Percentiles rank a stretch among this genome's conserved stretches.
phyloP scores from a whole-genome alignment of 1,140 invertebrate species.

The Brachionus paranguensis region DNA sequence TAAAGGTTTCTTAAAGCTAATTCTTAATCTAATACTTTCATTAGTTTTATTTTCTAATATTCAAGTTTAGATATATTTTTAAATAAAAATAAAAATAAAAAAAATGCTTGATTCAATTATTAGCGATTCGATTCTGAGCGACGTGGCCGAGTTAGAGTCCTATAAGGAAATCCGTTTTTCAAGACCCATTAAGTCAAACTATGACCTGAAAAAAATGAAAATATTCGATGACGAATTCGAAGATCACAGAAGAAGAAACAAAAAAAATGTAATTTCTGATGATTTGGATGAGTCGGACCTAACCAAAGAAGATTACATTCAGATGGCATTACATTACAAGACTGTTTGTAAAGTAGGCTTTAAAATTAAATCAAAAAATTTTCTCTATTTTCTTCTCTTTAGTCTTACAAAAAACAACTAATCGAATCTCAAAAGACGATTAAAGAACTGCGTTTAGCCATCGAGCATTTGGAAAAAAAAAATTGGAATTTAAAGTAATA shows the following conservation, averaged over 20 bases:
- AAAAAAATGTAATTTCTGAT: background rate
- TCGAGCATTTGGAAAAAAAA: slow-evolving; percentile 27
- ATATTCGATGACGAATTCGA: background rate
- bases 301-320: slow-evolving; percentile 27
- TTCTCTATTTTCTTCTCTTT: too few relatives aligned
- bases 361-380: too few relatives aligned
- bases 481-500: slow-evolving; percentile 5
- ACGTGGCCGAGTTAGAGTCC: background rate
- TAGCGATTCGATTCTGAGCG: background rate
- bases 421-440: slow-evolving; percentile 33
- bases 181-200: background rate
- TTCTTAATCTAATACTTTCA: background rate
- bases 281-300: background rate
- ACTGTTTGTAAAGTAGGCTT: slow-evolving; percentile 10
- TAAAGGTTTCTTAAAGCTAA: background rate
- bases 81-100: background rate
- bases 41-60: background rate
- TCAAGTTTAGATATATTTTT: background rate
- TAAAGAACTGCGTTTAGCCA: background rate
- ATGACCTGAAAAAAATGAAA: background rate
- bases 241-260: background rate
- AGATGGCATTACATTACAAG: slow-evolving; percentile 26
- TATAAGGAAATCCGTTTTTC: background rate
- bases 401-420: slow-evolving; percentile 30
- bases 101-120: background rate